Evolutionary conservation across 2,797 vertebrate species (phyloP), one percentile per base, ranked within the genome.

Genomic region (Gymnoscopelus braueri): DNA sequence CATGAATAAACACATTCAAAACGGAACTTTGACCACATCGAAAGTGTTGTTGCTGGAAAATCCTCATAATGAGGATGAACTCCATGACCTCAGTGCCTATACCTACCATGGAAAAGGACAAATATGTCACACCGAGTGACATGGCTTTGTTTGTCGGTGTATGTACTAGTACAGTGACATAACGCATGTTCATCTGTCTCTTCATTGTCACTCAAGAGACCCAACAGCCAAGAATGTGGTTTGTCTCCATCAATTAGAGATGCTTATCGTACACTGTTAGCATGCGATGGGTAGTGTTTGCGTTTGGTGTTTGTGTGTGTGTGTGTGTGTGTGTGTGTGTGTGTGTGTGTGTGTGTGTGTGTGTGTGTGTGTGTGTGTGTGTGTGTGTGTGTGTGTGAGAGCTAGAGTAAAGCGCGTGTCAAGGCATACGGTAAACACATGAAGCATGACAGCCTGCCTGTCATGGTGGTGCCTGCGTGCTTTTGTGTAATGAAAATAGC

Each of bases 181-280:
- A 6, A 14, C 29, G 59, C 26, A 4, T 29, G 26, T 29, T 74
- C 72, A 74, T 77, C 70, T 79, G 72, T 57, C 8, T 63, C 39
- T 15, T 13, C 5, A 10, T 61, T 53, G 65, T 69, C 52, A 55
- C 7, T 29, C 62, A 71, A 44, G 10, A 65, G 35, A 70, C 24
- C 1, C 12, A 14, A n/a, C 55, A 57, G 39, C 39, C 12, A 83
- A 71, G 81, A 80, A 74, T 65, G 74, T 65, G 35, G 67, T 65
- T 63, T 54, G 79, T 72, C 65, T 56, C 57, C 26, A 59, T 72
- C 75, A 72, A 24, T 60, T 61, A 35, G 29, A 71, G 74, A 87
- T 82, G 63, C 60, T 75, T 54, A 81, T 86, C 71, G 60, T 0
- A 7, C 48, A 32, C 14, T 2, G 39, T 67, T 72, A 72, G 70